Evolutionary conservation across 2,797 vertebrate species (phyloP), one percentile per base, ranked within the genome.

Genomic region (Micropoecilia bifurca): DNA sequence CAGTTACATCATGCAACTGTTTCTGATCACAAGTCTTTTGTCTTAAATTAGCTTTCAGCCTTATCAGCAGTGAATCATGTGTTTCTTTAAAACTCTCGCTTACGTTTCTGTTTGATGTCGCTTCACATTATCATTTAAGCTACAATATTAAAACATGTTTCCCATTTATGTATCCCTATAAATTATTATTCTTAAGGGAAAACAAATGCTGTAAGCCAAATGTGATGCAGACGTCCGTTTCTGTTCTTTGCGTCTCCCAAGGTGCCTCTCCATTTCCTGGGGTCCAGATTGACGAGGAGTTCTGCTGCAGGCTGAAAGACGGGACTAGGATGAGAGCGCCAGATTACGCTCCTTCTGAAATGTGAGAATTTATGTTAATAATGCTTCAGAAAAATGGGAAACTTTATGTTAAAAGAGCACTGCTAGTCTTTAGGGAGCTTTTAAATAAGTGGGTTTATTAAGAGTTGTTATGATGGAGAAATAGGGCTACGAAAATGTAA

Each of bases 201-300:
- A 28, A 68, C 47, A 78, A 75, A 78, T 75, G 53, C 48, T 30
- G 81, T 13, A 48, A 1, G 7, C 28, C 59, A 47, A 55, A 73
- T 74, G 33, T 68, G 50, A 80, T 66, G 14, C 82, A 47, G 73
- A 53, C 1, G 8, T 22, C 45, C 22, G 18, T 45, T 73, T 0
- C 74, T 2, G 75, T 78, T 16, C n/a, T 53, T 76, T 1, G 73
- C 77, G 12, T 28, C 47, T 80, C 79, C 25, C 75, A 88, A 99
- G 98, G 98, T 86, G 98, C 97, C 75, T 98, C 98, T 8, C 98
- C 98, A 0, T 99, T 99, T 88, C 98, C 98, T 0, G 98, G 98
- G 0, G 95, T 99, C 77, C 97, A 99, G 87, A 98, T 99, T 18
- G 97, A 99, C 33, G 98, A 99, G 92, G 97, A 98, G 82, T 99